Evolutionary conservation across 2,113 vertebrate genomes (phyloP).

Genomic region (Micromys minutus): DNA sequence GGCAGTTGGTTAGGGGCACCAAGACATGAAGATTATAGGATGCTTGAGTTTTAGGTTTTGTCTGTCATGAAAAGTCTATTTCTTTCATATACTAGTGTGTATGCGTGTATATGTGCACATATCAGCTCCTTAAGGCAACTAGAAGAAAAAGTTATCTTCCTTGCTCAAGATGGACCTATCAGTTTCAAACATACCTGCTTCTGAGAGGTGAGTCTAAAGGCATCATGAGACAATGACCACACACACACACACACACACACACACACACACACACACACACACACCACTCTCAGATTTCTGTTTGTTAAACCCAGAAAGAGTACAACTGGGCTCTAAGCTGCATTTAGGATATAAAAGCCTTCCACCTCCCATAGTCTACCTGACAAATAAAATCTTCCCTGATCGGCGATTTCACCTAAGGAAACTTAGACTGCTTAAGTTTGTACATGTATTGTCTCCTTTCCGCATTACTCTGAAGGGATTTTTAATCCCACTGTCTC

Average conservation of each 20-base stretch:
- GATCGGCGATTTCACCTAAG: not conserved
- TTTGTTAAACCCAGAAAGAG: not conserved
- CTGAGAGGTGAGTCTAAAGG: not conserved
- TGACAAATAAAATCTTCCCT: not conserved
- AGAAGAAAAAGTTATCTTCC: not conserved
- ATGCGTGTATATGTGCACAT: not conserved
- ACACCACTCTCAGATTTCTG: not conserved
- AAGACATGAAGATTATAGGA: not conserved
- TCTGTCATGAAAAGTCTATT: not conserved
- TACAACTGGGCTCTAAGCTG: accelerated
- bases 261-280: not conserved
- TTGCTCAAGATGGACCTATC: not conserved
- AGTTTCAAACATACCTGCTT: not conserved
- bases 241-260: too few relatives aligned
- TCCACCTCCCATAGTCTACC: not conserved
- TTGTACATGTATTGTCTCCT: not conserved
- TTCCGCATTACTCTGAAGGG: not conserved
- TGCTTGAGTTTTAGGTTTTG: not conserved
- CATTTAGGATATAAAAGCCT: not conserved
- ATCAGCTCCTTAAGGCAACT: not conserved
- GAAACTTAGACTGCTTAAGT: not conserved
- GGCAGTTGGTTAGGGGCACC: not conserved
- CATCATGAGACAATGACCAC: not conserved
- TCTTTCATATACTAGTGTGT: not conserved
- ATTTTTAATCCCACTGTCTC: constrained; percentile 13